These are phyloP conservation scores for Parazoanthus darwini DNA, from an alignment of 92 coral and sea anemone genomes.

Conservation along the genomic window DNA sequence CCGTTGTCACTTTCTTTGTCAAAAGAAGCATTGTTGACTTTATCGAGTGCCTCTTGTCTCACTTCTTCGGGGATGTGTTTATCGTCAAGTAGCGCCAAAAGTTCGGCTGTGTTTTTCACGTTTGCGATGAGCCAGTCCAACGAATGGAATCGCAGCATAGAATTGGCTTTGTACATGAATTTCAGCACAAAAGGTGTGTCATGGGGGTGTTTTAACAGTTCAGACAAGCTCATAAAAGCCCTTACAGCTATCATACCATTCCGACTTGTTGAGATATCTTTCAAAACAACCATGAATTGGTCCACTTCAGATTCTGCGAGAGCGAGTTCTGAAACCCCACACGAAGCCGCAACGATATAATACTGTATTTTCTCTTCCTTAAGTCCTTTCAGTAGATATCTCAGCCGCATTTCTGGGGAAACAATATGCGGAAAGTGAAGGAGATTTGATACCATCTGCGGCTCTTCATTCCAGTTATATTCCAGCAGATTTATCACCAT, in stretches of 20 bases:
- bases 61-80: slow-evolving; percentile 91
- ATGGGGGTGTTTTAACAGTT: slow-evolving; percentile 84
- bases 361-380: slow-evolving; percentile 85
- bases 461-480: slow-evolving; percentile 92
- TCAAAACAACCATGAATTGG: slow-evolving; percentile 81
- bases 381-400: slow-evolving; percentile 84
- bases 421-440: slow-evolving; percentile 93
- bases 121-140: slow-evolving; percentile 97
- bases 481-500: slow-evolving; percentile 89
- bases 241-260: slow-evolving; percentile 93
- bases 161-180: slow-evolving; percentile 90
- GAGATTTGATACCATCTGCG: slow-evolving; percentile 95
- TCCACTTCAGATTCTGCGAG: slow-evolving; percentile 79
- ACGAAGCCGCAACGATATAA: slow-evolving; percentile 93
- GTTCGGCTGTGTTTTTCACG: slow-evolving; percentile 80
- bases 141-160: slow-evolving; percentile 91
- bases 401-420: slow-evolving; percentile 78
- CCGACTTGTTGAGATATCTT: slow-evolving; percentile 76
- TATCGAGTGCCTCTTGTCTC: slow-evolving; percentile 86
- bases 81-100: slow-evolving; percentile 77
- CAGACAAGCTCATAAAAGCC: slow-evolving; percentile 93
- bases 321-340: slow-evolving; percentile 90
- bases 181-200: slow-evolving; percentile 92
- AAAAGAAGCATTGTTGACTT: slow-evolving; percentile 68
- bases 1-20: slow-evolving; percentile 43